Percentiles rank a stretch among this genome's conserved stretches.
These are phyloP conservation scores for Spodoptera littoralis DNA, from an alignment of 2,888 invertebrate genomes.

Conservation along the genomic window DNA sequence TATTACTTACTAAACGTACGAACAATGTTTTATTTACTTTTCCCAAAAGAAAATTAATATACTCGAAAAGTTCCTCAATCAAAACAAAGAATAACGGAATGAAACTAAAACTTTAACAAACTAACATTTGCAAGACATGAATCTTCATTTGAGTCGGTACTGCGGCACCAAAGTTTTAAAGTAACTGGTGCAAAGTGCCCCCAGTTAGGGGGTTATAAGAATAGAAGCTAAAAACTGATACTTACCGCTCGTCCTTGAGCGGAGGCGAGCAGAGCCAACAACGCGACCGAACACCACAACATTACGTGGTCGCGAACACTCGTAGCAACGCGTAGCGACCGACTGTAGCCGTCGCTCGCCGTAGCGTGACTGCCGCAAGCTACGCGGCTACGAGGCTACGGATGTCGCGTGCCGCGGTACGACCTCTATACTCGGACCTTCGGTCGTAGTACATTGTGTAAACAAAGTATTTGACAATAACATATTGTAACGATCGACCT, in stretches of 20 bases:
- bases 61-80: no score
- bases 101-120: not conserved
- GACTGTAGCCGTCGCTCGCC: conserved; percentile 71
- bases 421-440: conserved; percentile 66
- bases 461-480: conserved; percentile 83
- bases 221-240: conserved; percentile 62
- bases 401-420: conserved; percentile 50
- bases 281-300: conserved; percentile 78
- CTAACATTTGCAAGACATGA: conserved; percentile 14
- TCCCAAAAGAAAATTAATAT: no score
- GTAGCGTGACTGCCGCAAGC: conserved; percentile 85
- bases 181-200: conserved; percentile 46
- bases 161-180: conserved; percentile 53
- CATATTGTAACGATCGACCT: conserved; percentile 70
- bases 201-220: conserved; percentile 33
- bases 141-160: conserved; percentile 14
- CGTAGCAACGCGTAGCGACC: conserved; percentile 74
- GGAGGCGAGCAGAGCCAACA: conserved; percentile 81
- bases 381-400: conserved; percentile 65
- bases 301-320: conserved; percentile 74
- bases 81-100: no score
- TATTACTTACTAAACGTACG: no score
- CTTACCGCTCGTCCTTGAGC: conserved; percentile 87
- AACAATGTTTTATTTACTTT: no score
- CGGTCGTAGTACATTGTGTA: conserved; percentile 76